Base-by-base conservation (phyloP, 2,113 vertebrate genomes). In the Lepidiolamprologus cunningtoni region DNA sequence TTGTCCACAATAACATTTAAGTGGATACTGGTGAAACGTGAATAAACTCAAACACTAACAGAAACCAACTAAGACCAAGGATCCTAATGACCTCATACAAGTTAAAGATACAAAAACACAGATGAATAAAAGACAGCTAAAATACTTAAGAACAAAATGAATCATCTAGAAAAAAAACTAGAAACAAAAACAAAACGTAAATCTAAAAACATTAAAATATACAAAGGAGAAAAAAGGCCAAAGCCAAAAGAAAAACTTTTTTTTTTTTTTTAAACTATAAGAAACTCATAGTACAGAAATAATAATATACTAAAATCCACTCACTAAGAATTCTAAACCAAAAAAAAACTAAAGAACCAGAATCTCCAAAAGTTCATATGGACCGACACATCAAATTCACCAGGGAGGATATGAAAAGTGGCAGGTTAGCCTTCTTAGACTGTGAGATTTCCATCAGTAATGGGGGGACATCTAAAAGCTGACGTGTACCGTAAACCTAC, bases 401-500 rank as follows among this genome's bases (percentile, higher is more conserved):
- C 3, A 45, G 42, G 42, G 42, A 45, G 42, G 42, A 45, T 45
- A 14, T 45, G 42, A 45, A 45, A 45, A 45, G 42, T 45, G 42
- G 6, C 42, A 45, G 3, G 13, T 45, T 45, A 45, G 42, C 6
- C 13, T 45, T 45, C 42, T 45, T 16, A 47, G 45, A 16, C 14
- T 14, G 12, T 42, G 12, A 42, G 12, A 42, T 13, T 13, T 6
- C 40, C 42, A 14, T 14, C 42, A 7, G 42, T 0, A 45, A 45
- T 45, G 42, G 13, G 13, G 13, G 42, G 42, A 45, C 42, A 45
- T 45, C 13, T 45, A 45, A 45, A 45, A 45, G 42, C 42, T 45
- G 6, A 0, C 13, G 0, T 45, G 42, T 45, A 14, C 3, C 0
- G 1, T 45, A 7, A 45, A 45, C 42, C 6, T 45, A 45, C 13